phyloP scores from a whole-genome alignment of 2,797 vertebrate species.

The Microctenopoma stevenorrisi region DNA sequence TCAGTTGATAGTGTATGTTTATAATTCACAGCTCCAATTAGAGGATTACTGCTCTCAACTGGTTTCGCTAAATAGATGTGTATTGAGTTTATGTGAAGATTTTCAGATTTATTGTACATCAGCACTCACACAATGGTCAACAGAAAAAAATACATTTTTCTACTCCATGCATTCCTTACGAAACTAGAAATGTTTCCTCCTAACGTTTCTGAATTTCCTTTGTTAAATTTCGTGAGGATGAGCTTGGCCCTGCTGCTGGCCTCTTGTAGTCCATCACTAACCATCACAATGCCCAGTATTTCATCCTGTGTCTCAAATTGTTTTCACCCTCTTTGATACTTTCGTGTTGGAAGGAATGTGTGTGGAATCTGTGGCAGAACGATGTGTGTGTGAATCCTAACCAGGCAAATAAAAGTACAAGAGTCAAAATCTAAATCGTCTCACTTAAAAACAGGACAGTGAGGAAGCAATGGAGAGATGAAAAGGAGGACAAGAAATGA shows the following conservation, averaged over 20 bases:
- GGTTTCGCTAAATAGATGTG: background rate
- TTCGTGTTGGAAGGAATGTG: conserved; percentile 10
- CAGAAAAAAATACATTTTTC: background rate
- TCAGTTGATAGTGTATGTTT: too few relatives aligned
- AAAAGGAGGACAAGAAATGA: conserved; percentile 25
- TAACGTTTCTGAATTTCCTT: conserved; percentile 11
- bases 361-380: background rate
- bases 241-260: background rate
- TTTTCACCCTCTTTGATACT: conserved; percentile 14
- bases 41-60: too few relatives aligned
- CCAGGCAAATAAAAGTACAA: background rate
- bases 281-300: background rate
- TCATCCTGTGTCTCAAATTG: background rate
- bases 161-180: background rate
- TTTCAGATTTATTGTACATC: background rate
- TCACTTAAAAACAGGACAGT: conserved; percentile 21
- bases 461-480: conserved; percentile 35
- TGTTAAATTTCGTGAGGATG: conserved; percentile 14
- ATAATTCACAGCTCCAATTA: too few relatives aligned
- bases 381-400: conserved; percentile 16
- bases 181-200: background rate
- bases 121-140: background rate
- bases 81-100: background rate
- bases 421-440: conserved; percentile 5
- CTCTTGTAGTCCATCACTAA: conserved; percentile 9